Conservation (phyloP, 2,888 invertebrate genomes). For the Drosophila percnosoma region DNA sequence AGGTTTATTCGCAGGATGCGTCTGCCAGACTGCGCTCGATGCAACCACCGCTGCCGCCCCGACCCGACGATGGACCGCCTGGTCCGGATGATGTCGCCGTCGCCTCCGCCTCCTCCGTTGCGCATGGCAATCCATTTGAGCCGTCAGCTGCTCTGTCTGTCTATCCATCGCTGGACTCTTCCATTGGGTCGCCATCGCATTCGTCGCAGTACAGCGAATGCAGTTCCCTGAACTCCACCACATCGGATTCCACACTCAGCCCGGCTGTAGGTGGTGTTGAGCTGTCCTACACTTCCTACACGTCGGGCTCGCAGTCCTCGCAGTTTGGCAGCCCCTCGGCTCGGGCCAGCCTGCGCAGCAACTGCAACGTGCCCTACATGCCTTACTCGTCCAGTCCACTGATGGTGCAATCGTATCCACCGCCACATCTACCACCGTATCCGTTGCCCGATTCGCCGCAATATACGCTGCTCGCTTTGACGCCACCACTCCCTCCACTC, state of each 20-base stretch:
- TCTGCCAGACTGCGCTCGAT: slow-evolving; percentile 44
- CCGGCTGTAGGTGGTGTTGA: slow-evolving; percentile 78
- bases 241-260: slow-evolving; percentile 83
- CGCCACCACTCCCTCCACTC: slow-evolving; percentile 34
- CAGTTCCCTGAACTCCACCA: slow-evolving; percentile 82
- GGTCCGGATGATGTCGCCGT: slow-evolving; percentile 41
- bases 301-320: slow-evolving; percentile 75
- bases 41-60: slow-evolving; percentile 61
- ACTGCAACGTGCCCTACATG: slow-evolving; percentile 79
- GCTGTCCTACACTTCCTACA: slow-evolving; percentile 73
- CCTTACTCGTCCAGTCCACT: slow-evolving; percentile 81
- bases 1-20: slow-evolving; percentile 78
- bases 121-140: slow-evolving; percentile 80
- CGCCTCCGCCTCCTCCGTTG: background rate
- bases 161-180: slow-evolving; percentile 76
- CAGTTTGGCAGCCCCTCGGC: slow-evolving; percentile 79
- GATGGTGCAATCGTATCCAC: slow-evolving; percentile 84
- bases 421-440: slow-evolving; percentile 76
- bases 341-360: slow-evolving; percentile 77
- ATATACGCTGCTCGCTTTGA: slow-evolving; percentile 65
- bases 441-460: slow-evolving; percentile 75
- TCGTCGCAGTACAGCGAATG: slow-evolving; percentile 82
- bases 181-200: slow-evolving; percentile 82
- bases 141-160: slow-evolving; percentile 49
- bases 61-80: slow-evolving; percentile 63